Percentiles rank a stretch among this genome's conserved stretches.
Conservation (phyloP, 2,797 vertebrate species). For the Synanceia verrucosa region DNA sequence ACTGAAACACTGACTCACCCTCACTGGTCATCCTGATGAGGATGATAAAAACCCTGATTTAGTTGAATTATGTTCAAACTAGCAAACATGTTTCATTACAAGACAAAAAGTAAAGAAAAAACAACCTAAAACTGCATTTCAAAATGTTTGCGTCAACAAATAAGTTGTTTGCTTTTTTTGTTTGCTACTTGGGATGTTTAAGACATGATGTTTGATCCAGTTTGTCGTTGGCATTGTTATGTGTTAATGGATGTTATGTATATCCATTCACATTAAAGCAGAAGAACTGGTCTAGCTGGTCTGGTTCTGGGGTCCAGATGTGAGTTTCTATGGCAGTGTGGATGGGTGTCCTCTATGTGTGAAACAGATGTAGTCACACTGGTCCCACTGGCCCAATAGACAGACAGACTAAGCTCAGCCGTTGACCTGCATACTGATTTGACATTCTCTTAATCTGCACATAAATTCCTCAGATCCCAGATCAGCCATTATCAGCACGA, state of each 20-base stretch:
- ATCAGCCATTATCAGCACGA: conserved; percentile 29
- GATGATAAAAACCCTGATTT: too few species aligned
- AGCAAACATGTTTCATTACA: too few species aligned
- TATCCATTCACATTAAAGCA: too few species aligned
- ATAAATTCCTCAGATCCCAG: conserved; percentile 55
- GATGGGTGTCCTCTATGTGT: background rate
- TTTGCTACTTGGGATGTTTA: background rate
- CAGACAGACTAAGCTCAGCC: conserved; percentile 37
- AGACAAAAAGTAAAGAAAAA: too few species aligned
- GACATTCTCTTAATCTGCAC: conserved; percentile 54
- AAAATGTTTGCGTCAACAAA: too few species aligned
- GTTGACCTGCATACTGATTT: conserved; percentile 34
- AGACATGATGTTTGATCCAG: too few species aligned
- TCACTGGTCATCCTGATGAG: too few species aligned
- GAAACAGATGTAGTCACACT: conserved; percentile 9
- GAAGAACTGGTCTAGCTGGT: too few species aligned
- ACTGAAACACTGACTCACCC: too few species aligned
- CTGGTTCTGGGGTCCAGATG: conserved; percentile 23
- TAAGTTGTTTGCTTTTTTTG: background rate
- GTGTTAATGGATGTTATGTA: too few species aligned
- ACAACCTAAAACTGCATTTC: too few species aligned
- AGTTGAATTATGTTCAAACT: too few species aligned
- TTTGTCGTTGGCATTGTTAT: background rate
- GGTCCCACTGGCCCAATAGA: conserved; percentile 51
- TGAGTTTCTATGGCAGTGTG: background rate